Base-by-base conservation (phyloP, 1,140 invertebrate species). In the Acromyrmex charruanus region DNA sequence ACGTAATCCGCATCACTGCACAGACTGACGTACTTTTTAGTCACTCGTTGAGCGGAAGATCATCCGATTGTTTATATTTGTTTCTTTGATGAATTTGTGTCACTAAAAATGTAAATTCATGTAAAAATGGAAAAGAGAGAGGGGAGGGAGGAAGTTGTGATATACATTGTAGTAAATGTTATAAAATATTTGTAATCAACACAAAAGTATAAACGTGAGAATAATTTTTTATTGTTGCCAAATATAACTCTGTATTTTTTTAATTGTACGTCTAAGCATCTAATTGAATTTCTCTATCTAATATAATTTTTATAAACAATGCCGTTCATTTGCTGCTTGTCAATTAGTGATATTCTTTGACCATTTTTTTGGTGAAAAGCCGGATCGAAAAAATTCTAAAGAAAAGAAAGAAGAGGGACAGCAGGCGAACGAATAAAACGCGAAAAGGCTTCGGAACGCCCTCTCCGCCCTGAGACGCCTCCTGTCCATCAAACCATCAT, bases 401-500 rank as follows among this genome's bases (percentile, higher is more conserved):
- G 55, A 72, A 84, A 84, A 84, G 39, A 84, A 28, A 61, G 59
- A 65, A 74, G 68, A 91, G 61, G 63, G 92, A 92, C 93, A 94
- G 91, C 93, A 91, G 93, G 93, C 88, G 87, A 93, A 91, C 91
- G 92, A 88, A 88, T 85, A 88, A 89, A 89, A 89, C 88, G 89
- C 85, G 44, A 77, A 85, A 92, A 91, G 87, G 16, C 49, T 92
- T 92, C 92, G 92, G 91, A 92, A 93, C 95, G 93, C 91, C 93
- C 65, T 31, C 87, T 80, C 87, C 89, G 90, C 90, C 92, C 94
- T 91, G 85, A 92, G 91, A 92, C 94, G 93, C 93, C 94, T 94
- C 94, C 94, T 94, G 93, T 95, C 94, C 92, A 91, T 95, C 94
- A 94, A 90, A 53, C 86, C 80, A 77, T 93, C 93, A 91, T 93